Percentiles rank a stretch among this genome's conserved stretches.
phyloP scores from a whole-genome alignment of 2,797 vertebrate genomes.

The Hemibagrus guttatus region DNA sequence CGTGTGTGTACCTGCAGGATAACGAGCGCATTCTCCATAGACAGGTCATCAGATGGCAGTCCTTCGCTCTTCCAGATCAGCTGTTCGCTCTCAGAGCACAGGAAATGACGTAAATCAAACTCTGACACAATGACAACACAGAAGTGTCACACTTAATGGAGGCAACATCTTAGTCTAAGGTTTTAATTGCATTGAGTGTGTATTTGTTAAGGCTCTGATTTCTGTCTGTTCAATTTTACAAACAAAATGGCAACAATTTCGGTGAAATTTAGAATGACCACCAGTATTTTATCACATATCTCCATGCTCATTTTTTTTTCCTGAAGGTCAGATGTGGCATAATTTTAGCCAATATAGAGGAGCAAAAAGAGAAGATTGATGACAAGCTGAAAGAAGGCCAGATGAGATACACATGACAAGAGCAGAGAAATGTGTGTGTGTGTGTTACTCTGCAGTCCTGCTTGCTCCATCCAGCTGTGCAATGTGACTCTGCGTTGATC shows the following conservation, averaged over 20 bases:
- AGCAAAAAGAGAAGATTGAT: too few species aligned
- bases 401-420: too few species aligned
- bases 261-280: neutral
- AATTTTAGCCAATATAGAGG: too few species aligned
- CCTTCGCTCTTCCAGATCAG: constrained; percentile 98
- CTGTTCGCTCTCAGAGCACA: constrained; percentile 95
- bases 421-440: too few species aligned
- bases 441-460: constrained; percentile 85
- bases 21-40: constrained; percentile 96
- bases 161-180: neutral
- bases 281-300: neutral
- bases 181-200: neutral
- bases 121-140: constrained; percentile 69
- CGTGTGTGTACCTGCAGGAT: constrained; percentile 85
- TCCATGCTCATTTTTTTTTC: too few species aligned
- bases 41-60: constrained; percentile 94
- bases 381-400: too few species aligned
- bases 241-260: neutral
- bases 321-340: neutral
- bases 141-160: neutral
- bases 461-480: constrained; percentile 86
- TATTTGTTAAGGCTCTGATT: neutral
- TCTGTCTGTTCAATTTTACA: neutral
- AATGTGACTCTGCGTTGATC: constrained; percentile 84
- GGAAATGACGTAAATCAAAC: constrained; percentile 89